Evolutionary conservation across 1,140 invertebrate genomes (phyloP).

Genomic region (Drosophila kikkawai): DNA sequence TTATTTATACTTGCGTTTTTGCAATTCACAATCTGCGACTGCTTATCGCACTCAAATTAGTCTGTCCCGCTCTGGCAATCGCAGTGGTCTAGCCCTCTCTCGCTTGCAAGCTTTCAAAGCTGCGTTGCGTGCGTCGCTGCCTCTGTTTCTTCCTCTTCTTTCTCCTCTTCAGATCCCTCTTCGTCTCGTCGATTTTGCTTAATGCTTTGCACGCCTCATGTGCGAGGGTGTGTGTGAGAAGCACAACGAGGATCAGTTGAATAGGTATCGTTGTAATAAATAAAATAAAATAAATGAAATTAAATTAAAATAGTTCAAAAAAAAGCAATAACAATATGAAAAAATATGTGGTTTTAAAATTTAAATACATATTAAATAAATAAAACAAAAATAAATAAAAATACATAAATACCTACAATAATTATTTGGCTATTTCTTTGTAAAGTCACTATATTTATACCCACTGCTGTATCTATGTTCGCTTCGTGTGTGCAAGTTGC

Average conservation of each 20-base stretch:
- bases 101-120: conserved; percentile 41
- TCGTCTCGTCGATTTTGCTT: conserved; percentile 45
- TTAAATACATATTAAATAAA: no score
- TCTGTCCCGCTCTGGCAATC: conserved; percentile 9
- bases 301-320: no score
- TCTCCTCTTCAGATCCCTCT: conserved; percentile 11
- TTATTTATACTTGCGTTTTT: conserved; percentile 77
- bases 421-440: no score
- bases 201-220: conserved; percentile 59
- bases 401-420: no score
- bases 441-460: not conserved
- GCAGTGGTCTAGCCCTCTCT: conserved; percentile 2
- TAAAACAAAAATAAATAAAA: no score
- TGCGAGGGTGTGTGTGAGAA: conserved; percentile 8
- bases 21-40: conserved; percentile 58
- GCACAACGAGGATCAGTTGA: not conserved
- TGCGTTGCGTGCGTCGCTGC: conserved; percentile 70
- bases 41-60: conserved; percentile 17
- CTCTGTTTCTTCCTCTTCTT: not conserved
- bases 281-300: not conserved
- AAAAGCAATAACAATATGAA: no score
- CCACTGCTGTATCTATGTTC: conserved; percentile 15
- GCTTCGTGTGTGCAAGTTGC: conserved; percentile 43
- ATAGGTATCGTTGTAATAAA: not conserved
- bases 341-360: no score